phyloP scores from a whole-genome alignment of 30 jellyfish, hydroid and myxozoan genomes.

The Clytia hemisphaerica region DNA sequence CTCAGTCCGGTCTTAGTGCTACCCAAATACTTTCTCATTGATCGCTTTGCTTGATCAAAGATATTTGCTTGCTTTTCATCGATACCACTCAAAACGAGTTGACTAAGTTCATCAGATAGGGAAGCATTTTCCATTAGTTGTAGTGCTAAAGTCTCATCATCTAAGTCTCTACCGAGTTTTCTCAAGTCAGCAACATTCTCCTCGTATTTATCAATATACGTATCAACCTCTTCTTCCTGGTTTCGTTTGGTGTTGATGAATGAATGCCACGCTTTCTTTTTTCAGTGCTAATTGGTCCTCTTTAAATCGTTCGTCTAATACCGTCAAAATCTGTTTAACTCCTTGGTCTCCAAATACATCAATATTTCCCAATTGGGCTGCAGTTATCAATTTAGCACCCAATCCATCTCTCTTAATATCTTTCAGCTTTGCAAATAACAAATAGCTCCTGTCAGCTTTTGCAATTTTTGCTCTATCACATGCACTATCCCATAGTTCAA shows the following conservation, averaged over 20 bases:
- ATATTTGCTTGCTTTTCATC: constrained; percentile 11
- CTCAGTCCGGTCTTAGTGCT: constrained; percentile 8
- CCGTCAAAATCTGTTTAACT: neutral
- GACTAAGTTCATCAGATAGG: constrained; percentile 7
- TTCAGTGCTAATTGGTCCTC: constrained; percentile 28
- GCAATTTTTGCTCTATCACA: constrained; percentile 20
- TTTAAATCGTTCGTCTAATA: constrained; percentile 20
- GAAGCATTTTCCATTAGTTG: constrained; percentile 14
- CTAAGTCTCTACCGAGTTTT: constrained; percentile 20
- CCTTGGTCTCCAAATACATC: constrained; percentile 9
- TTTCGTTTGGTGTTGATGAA: constrained; percentile 17
- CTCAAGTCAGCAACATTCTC: neutral
- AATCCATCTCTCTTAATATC: neutral
- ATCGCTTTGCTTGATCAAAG: constrained; percentile 14
- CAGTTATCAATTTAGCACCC: constrained; percentile 9
- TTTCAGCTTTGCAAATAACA: constrained; percentile 10
- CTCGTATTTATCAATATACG: neutral
- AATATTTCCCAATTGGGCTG: constrained; percentile 13
- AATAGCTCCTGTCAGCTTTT: constrained; percentile 9
- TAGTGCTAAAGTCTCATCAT: constrained; percentile 4
- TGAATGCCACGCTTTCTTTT: constrained; percentile 24
- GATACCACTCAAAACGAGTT: constrained; percentile 19
- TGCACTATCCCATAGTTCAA: constrained; percentile 20
- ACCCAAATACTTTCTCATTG: constrained; percentile 11
- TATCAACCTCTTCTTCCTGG: constrained; percentile 18